Conservation (phyloP, 37 sponge, comb jelly and placozoan genomes). For the Haliclona indistincta region DNA sequence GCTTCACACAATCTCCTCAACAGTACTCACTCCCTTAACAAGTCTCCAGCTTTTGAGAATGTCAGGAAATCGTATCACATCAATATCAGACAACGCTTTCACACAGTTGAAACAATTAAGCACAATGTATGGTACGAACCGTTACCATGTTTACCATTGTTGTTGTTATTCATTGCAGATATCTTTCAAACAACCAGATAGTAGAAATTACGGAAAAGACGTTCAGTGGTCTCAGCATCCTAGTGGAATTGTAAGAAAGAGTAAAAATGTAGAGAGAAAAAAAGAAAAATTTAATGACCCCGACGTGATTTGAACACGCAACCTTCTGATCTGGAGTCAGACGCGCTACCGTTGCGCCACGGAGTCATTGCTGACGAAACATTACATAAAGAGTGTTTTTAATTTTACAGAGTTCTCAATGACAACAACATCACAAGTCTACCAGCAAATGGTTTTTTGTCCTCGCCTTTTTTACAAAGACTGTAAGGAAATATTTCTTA, state of each 20-base stretch:
- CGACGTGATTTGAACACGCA: conserved; percentile 96
- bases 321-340: conserved; percentile 98
- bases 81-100: conserved; percentile 35
- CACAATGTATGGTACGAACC: conserved; percentile 43
- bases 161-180: conserved; percentile 12
- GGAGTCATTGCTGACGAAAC: conserved; percentile 80
- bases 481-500: conserved; percentile 58
- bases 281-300: conserved; percentile 82
- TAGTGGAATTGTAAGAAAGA: too few species aligned
- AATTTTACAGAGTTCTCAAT: conserved; percentile 55
- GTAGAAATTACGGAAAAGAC: too few species aligned
- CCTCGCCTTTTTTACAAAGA: conserved; percentile 3
- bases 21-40: not conserved
- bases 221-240: too few species aligned
- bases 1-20: not conserved
- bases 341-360: conserved; percentile 98
- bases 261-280: too few species aligned
- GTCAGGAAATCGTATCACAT: conserved; percentile 41
- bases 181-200: too few species aligned
- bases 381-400: too few species aligned
- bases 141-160: not conserved
- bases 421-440: conserved; percentile 22
- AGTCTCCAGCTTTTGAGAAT: conserved; percentile 13
- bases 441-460: conserved; percentile 30
- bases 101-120: conserved; percentile 13